Evolutionary conservation across 2,888 invertebrate species (phyloP), one percentile per base, ranked within the genome.

Genomic region (Teinopalpus imperialis): DNA sequence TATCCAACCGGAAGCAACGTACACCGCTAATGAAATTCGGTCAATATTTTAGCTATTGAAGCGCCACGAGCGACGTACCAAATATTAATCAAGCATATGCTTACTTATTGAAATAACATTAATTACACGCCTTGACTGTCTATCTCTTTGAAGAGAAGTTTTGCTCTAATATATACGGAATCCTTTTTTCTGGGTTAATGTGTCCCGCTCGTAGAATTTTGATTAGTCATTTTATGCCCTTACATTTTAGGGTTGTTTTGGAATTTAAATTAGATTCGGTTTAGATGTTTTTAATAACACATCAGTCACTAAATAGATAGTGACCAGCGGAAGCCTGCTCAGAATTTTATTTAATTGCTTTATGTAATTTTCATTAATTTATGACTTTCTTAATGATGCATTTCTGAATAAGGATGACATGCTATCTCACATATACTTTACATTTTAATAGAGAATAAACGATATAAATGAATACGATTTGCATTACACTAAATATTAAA

Each of bases 221-320:
- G 79, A 69, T 73, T 61, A 79, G 81, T 86, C 80, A 85, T 79
- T 70, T 63, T 54, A 59, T 65, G 69, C 78, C 72, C 68, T 79
- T 78, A 76, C 66, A 74, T 80, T 79, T 79, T 70, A 74, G 69
- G 72, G 63, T 65, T 67, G 66, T 73, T 70, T 67, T 59, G 74
- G 76, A 77, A 76, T 81, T 77, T 77, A 76, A 81, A 81, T 82
- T 76, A 73, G 69, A 61, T 64, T 71, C 66, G 65, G 62, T 66
- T 64, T 69, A 62, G 56, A 51, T 50, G 57, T 63, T 56, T 49
- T 44, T 53, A 53, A 55, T 51, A 61, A 54, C 54, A 27, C 40
- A 29, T 39, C 32, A 39, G 26, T 42, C 32, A 51, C 54, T 63
- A 59, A 23, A 12, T 36, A 36, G 2, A 6, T 13, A 13, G 4